phyloP scores from a whole-genome alignment of 1,140 invertebrate species.

The Rhopalosiphum maidis region DNA sequence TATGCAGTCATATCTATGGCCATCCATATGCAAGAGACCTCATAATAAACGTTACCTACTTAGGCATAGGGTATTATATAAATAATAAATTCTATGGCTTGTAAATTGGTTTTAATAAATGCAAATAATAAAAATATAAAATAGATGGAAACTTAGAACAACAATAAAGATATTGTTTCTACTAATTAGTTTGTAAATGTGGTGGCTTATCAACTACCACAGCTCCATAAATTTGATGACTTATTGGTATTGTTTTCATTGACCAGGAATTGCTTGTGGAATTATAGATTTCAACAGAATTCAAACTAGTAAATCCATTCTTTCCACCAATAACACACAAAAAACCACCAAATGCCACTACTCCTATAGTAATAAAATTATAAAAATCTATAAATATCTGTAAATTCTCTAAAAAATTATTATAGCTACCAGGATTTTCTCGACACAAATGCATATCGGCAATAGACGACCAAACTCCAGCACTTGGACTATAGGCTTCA shows the following conservation, averaged over 20 bases:
- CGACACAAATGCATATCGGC: slow-evolving; percentile 90
- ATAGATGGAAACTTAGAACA: too few species aligned
- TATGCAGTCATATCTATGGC: too few species aligned
- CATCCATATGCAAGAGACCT: too few species aligned
- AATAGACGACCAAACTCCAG: slow-evolving; percentile 83
- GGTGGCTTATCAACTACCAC: slow-evolving; percentile 84
- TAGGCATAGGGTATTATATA: slow-evolving; percentile 62
- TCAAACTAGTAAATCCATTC: slow-evolving; percentile 69
- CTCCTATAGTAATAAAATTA: slow-evolving; percentile 68
- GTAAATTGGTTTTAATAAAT: too few species aligned
- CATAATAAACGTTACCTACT: too few species aligned
- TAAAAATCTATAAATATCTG: too few species aligned
- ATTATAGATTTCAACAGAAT: slow-evolving; percentile 88
- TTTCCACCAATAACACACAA: slow-evolving; percentile 88
- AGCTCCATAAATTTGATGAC: slow-evolving; percentile 91
- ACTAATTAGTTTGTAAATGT: neutral
- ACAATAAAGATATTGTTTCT: too few species aligned
- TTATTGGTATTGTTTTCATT: slow-evolving; percentile 81
- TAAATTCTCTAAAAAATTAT: neutral
- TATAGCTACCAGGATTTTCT: slow-evolving; percentile 80
- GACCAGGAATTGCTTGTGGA: slow-evolving; percentile 86
- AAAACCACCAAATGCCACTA: slow-evolving; percentile 82
- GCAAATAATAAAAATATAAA: too few species aligned
- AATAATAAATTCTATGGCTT: too few species aligned
- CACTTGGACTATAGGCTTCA: slow-evolving; percentile 82